These are phyloP conservation scores for Andrena camellia DNA, from an alignment of 2,888 invertebrate genomes.

Conservation along the genomic window DNA sequence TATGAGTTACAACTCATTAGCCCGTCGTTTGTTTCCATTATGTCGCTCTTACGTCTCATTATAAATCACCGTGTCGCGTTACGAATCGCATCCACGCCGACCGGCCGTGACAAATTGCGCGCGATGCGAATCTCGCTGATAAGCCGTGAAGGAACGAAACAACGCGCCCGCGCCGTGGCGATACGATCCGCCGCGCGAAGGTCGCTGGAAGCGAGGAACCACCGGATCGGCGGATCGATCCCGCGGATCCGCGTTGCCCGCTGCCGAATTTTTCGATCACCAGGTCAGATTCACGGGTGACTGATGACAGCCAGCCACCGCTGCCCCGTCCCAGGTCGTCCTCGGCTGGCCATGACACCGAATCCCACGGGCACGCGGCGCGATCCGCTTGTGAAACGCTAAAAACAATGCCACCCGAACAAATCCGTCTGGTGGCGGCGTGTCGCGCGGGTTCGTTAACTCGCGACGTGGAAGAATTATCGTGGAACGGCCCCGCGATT, in stretches of 20 bases:
- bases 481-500: not conserved
- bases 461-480: conserved; percentile 27
- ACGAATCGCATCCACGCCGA: conserved; percentile 45
- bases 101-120: conserved; percentile 64
- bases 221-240: conserved; percentile 41
- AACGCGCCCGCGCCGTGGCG: conserved; percentile 31
- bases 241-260: conserved; percentile 32
- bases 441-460: conserved; percentile 45
- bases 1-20: conserved; percentile 55
- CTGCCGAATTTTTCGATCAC: conserved; percentile 64
- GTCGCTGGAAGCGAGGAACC: conserved; percentile 20
- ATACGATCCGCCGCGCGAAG: conserved; percentile 35
- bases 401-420: conserved; percentile 39
- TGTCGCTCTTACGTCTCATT: conserved; percentile 39
- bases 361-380: conserved; percentile 37
- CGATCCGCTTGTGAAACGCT: conserved; percentile 35
- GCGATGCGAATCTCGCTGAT: conserved; percentile 62
- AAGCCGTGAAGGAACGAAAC: conserved; percentile 27
- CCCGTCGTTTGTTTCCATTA: conserved; percentile 56
- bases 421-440: conserved; percentile 19
- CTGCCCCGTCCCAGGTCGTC: conserved; percentile 28
- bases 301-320: conserved; percentile 53
- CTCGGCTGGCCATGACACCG: conserved; percentile 62
- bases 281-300: conserved; percentile 60
- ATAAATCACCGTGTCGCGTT: conserved; percentile 55